Percentiles rank a stretch among this genome's conserved stretches.
Conservation (phyloP, 2,888 invertebrate genomes). For the Agrotis ipsilon region DNA sequence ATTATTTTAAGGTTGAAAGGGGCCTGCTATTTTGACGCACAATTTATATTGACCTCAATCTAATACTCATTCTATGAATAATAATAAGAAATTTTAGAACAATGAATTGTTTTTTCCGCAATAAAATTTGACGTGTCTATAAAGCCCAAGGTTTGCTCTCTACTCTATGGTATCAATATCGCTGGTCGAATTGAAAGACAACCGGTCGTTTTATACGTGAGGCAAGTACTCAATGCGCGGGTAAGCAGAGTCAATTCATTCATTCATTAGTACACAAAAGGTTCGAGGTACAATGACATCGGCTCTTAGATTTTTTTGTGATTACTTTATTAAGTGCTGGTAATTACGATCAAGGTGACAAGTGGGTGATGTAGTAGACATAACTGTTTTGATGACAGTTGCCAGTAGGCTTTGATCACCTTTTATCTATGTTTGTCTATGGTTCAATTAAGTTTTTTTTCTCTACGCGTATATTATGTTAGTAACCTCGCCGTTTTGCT, state of each 20-base stretch:
- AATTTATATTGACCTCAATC: constrained; percentile 31
- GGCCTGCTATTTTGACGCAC: constrained; percentile 4
- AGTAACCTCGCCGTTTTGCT: no score
- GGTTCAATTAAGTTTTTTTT: not conserved
- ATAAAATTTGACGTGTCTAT: constrained; percentile 63
- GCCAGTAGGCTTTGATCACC: not conserved
- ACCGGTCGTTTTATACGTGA: constrained; percentile 80
- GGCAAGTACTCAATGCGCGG: constrained; percentile 74
- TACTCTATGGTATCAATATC: constrained; percentile 67
- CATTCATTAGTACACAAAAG: constrained; percentile 66
- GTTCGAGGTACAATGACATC: constrained; percentile 74
- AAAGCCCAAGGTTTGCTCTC: constrained; percentile 63
- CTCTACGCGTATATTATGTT: no score
- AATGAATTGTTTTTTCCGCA: constrained; percentile 62
- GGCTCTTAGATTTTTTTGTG: constrained; percentile 65
- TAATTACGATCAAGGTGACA: constrained; percentile 58
- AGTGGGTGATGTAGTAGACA: constrained; percentile 22
- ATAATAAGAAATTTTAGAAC: constrained; percentile 33
- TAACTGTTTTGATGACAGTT: constrained; percentile 21
- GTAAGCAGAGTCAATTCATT: constrained; percentile 77
- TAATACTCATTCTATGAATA: constrained; percentile 38
- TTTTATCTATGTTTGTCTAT: not conserved
- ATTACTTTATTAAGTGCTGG: constrained; percentile 37
- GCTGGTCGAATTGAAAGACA: constrained; percentile 75
- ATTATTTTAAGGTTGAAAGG: no score